Base-by-base conservation (phyloP, 2,797 vertebrate genomes). In the Miichthys miiuy region DNA sequence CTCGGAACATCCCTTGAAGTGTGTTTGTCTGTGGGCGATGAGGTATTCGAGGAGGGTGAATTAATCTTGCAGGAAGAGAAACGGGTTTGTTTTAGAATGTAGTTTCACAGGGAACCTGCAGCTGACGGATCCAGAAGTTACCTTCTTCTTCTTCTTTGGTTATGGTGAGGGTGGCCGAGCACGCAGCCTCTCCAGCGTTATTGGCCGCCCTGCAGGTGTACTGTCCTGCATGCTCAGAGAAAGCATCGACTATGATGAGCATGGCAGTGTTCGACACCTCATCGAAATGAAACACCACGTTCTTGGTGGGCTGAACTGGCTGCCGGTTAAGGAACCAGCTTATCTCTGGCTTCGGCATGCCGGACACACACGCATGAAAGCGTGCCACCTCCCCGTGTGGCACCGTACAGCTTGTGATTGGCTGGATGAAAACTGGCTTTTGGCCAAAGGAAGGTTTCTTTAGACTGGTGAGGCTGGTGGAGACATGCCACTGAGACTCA, bases 261-360 rank as follows among this genome's bases (percentile, higher is more conserved):
- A 95, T 96, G 92, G 96, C 97, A 67, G 94, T 95, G 93, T 94
- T 95, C 60, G 96, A 96, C 89, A 93, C 94, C 91, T 97, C 96
- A 90, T 99, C 97, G 88, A 97, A 99, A 89, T 99, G 96, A 93
- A 97, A 98, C 90, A 98, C 96, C 94, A 97, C 63, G 78, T 98
- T 96, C 96, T 94, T 98, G 78, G 92, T 93, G 89, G 97, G 94
- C 70, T 92, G 93, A 70, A 99, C 93, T 55, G 93, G 95, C 61
- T 95, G 94, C 79, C 94, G 94, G 87, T 97, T 95, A 90, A 97
- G 97, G 93, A 97, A 97, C 97, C 97, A 99, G 85, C 94, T 95
- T 72, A 98, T 95, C 90, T 96, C 95, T 85, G 97, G 96, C 89
- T 94, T 96, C 8, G 96, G 97, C 82, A 91, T 89, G 87, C 96